Conservation (phyloP, 2,113 vertebrate genomes). For the Strix aluco region DNA sequence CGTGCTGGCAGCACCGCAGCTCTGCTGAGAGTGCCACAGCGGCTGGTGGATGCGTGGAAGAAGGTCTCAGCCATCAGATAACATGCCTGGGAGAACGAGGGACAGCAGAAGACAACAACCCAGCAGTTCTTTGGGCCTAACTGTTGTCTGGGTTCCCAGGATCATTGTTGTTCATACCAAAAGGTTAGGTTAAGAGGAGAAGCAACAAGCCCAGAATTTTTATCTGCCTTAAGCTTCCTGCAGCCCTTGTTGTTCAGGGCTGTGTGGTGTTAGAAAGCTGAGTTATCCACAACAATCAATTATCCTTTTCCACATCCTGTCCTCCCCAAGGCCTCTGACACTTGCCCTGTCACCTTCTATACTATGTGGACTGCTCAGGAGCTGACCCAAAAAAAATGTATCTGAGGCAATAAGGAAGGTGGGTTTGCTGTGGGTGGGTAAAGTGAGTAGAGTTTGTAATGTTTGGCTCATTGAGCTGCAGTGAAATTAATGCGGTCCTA, state of each 20-base stretch:
- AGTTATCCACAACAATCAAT: not conserved
- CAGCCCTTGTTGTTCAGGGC: not conserved
- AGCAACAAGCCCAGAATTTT: not conserved
- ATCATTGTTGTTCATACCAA: not conserved
- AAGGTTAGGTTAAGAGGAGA: not conserved
- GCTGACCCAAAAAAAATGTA: not conserved
- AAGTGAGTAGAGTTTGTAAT: not conserved
- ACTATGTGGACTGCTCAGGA: not conserved
- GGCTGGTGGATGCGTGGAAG: not conserved
- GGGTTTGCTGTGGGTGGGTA: not conserved
- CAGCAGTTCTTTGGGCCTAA: not conserved
- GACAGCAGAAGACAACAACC: not conserved
- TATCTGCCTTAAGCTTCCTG: not conserved
- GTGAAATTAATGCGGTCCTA: not conserved
- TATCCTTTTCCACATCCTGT: not conserved
- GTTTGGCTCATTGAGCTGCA: not conserved
- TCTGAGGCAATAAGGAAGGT: not conserved
- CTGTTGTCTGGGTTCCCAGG: not conserved
- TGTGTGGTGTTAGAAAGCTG: not conserved
- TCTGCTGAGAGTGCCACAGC: not conserved
- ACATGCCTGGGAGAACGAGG: not conserved
- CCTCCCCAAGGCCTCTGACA: not conserved
- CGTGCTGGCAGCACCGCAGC: not conserved
- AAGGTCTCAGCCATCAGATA: not conserved
- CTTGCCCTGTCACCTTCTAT: not conserved